Conservation (phyloP, 2,113 vertebrate genomes). For the Actinemys pallida region DNA sequence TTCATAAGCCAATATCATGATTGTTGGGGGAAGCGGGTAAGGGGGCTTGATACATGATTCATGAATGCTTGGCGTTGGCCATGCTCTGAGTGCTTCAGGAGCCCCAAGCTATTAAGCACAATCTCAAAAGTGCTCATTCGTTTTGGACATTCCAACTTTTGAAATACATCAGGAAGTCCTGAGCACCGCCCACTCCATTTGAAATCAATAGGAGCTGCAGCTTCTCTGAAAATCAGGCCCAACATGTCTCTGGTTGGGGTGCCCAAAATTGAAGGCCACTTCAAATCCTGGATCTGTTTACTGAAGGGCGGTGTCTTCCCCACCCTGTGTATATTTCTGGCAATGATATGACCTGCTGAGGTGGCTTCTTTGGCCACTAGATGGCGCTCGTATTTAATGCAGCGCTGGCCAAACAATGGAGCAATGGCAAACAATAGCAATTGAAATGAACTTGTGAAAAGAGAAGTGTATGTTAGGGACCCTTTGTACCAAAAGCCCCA, state of each 20-base stretch:
- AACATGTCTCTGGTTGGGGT: neutral
- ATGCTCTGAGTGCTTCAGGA: neutral
- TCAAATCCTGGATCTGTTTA: neutral
- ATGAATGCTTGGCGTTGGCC: neutral
- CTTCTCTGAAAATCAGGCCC: neutral
- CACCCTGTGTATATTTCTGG: neutral
- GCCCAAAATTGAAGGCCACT: neutral
- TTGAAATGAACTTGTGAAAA: neutral
- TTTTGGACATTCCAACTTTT: neutral
- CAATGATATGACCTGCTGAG: neutral
- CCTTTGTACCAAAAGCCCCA: neutral
- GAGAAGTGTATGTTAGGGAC: neutral
- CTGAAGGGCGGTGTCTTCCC: neutral
- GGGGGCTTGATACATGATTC: neutral
- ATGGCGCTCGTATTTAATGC: neutral
- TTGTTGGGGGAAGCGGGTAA: neutral
- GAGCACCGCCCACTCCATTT: neutral
- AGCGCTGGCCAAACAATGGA: neutral
- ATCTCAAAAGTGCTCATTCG: neutral
- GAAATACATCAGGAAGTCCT: neutral
- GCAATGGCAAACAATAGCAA: neutral
- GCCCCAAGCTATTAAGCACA: neutral
- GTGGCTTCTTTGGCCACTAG: neutral
- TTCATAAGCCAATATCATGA: neutral
- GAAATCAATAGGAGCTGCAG: neutral